Evolutionary conservation across 2,888 invertebrate species (phyloP), one percentile per base, ranked within the genome.

Genomic region (Drosophila buzzatii): DNA sequence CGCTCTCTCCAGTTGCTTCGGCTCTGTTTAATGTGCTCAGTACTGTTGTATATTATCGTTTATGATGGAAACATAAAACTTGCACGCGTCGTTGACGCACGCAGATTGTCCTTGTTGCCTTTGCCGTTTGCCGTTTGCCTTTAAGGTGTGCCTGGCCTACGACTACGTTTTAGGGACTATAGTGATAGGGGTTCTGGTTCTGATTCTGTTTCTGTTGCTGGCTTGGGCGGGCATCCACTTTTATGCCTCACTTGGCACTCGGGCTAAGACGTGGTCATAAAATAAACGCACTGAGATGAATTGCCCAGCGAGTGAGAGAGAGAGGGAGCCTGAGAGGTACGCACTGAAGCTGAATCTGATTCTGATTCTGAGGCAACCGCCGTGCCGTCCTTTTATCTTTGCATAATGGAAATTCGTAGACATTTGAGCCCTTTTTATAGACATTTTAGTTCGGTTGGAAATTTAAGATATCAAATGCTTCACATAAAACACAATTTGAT

Each of bases 41-140:
- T 55, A 58, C 67, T 71, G 72, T 76, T 83, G 82, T 82, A 79
- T 83, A 81, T 82, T 81, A 82, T 81, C 82, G 79, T 81, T 82
- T 82, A 82, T 82, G 79, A 82, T 82, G 73, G 73, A 82, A 78
- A 75, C 81, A 83, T 84, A 83, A 83, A 83, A 84, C 79, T 81
- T 84, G 74, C 73, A 81, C 79, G 82, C 84, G 58, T 69, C 81
- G 74, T 65, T 79, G 72, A 59, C 56, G 60, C 70, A 70, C 55
- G 71, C 58, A 66, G 56, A 72, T 57, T 66, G 65, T 73, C 61
- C 65, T 41, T 45, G 65, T 53, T 45, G 45, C 51, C 53, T 37
- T 35, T 16, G 44, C 49, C 62, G 44, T 37, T 35, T 35, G 53
- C 49, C 62, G 44, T 37, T 47, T 35, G 53, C 8, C 52, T 53